phyloP scores from a whole-genome alignment of 2,797 vertebrate species.

The Tokudaia muenninki region DNA sequence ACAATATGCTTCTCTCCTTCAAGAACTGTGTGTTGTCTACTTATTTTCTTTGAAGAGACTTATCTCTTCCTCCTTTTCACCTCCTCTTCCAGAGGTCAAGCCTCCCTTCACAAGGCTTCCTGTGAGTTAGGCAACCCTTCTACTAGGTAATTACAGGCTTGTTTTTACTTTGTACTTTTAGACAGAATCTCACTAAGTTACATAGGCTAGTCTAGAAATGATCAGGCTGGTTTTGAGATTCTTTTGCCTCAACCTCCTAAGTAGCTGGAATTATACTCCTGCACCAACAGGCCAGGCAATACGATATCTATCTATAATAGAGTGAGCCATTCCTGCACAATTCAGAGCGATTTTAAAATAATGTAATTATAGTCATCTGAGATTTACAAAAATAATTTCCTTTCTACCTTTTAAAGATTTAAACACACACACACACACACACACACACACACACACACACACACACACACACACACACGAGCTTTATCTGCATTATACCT shows the following conservation, averaged over 20 bases:
- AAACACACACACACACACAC: too few species aligned
- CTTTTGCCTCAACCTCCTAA: not conserved
- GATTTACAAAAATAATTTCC: not conserved
- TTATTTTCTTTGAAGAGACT: conserved; percentile 38
- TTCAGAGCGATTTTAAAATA: conserved; percentile 32
- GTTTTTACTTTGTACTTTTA: not conserved
- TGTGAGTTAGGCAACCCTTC: not conserved
- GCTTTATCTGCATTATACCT: not conserved
- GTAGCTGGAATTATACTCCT: not conserved
- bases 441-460: too few species aligned
- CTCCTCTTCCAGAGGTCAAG: not conserved
- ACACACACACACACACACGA: too few species aligned
- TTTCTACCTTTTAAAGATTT: not conserved
- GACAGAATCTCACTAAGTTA: not conserved
- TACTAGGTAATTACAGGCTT: not conserved
- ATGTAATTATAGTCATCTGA: not conserved
- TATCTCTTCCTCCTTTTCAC: not conserved
- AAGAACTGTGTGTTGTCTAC: not conserved
- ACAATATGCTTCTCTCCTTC: conserved; percentile 31
- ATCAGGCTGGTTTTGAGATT: not conserved
- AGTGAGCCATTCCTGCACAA: not conserved
- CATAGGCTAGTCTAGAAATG: not conserved
- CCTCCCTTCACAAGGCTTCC: not conserved
- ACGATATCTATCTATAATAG: not conserved
- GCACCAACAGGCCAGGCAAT: not conserved